Base-by-base conservation (phyloP, 2,888 invertebrate genomes). In the Macrosiphum euphorbiae region DNA sequence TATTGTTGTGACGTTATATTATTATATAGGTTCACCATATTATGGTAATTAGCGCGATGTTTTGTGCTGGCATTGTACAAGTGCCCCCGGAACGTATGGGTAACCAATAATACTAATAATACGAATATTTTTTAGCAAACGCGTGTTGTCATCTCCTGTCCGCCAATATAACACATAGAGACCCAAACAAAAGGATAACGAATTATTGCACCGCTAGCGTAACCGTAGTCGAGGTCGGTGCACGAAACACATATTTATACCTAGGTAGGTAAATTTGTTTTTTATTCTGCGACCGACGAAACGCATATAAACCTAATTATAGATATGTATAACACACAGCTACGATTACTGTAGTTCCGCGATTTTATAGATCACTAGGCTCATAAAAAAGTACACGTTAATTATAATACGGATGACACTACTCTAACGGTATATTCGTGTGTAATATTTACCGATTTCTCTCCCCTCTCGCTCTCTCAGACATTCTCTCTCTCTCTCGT, bases 301-400 rank as follows among this genome's bases (percentile, higher is more conserved):
- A 88, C 26, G 41, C 58, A 41, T 87, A n/a, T 87, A n/a, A 78
- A 35, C n/a, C n/a, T 50, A 87, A 50, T 78, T 78, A 78, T 24
- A 35, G n/a, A 78, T 13, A 86, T 55, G 52, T 26, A 26, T 88
- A 88, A 52, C 55, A 44, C 11, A 89, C 58, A 41, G 78, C 35
- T 78, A 35, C 47, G 67, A 90, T 90, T 67, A 47, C 44, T n/a
- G n/a, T 47, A 47, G 90, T 67, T 47, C 90, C 90, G 90, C n/a
- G n/a, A 67, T 90, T 90, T 90, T 90, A 61, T 90, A 61, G 90
- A 90, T 44, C 89, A 61, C 41, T 67, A 58, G 28, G 58, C 41
- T 55, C 26, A 41, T 35, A n/a, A 87, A 87, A 87, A 89, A 28
- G 13, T 16, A 47, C 67, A 20, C n/a, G 67, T n/a, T 47, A 61